phyloP scores from a whole-genome alignment of 2,797 vertebrate species.

The Molossus molossus region DNA sequence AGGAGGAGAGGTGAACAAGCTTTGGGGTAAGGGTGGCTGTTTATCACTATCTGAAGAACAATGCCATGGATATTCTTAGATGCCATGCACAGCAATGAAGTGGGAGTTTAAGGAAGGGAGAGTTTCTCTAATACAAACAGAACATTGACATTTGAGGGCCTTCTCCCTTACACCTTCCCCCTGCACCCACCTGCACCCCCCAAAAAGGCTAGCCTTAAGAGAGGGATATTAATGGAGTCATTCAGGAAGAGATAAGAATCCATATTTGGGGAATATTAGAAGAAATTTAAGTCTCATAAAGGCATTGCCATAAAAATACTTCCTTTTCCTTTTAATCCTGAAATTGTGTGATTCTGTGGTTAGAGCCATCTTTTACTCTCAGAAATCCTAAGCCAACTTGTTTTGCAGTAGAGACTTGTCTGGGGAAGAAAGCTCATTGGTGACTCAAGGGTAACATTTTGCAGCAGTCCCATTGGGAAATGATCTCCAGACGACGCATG shows the following conservation, averaged over 20 bases:
- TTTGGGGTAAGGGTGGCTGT: neutral
- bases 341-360: neutral
- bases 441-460: neutral
- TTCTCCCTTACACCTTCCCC: accelerated
- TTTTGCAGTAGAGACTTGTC: neutral
- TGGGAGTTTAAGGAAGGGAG: neutral
- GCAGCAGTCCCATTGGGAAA: neutral
- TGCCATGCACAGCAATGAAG: neutral
- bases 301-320: neutral
- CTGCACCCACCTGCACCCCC: accelerated
- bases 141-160: neutral
- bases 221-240: neutral
- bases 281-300: neutral
- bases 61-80: neutral
- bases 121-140: neutral
- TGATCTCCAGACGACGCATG: accelerated
- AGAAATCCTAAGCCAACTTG: neutral
- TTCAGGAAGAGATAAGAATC: neutral
- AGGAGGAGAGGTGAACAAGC: neutral
- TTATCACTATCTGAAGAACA: neutral
- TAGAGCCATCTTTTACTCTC: neutral
- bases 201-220: neutral
- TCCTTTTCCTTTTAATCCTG: neutral
- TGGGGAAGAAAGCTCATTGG: neutral
- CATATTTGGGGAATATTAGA: neutral